These are phyloP conservation scores for Smutsia gigantea DNA, from an alignment of 2,797 vertebrate species.

Conservation along the genomic window DNA sequence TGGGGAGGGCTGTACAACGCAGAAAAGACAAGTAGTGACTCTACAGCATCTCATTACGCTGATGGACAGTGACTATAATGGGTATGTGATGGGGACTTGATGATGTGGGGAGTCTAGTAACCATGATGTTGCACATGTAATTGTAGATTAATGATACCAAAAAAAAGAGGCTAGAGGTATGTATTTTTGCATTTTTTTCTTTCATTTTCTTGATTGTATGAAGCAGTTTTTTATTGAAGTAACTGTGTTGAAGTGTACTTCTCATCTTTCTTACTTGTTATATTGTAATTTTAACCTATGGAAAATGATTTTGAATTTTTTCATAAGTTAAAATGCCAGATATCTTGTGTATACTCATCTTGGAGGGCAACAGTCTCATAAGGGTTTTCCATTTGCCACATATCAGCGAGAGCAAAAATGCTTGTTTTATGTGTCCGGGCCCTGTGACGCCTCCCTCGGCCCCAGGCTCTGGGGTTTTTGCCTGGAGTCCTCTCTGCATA, in stretches of 20 bases:
- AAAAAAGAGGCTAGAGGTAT: not conserved
- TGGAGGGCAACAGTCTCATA: not conserved
- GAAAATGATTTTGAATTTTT: not conserved
- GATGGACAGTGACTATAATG: too few species aligned
- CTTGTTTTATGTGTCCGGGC: fast-evolving
- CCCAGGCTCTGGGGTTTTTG: too few species aligned
- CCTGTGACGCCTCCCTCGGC: fast-evolving
- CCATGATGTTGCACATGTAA: too few species aligned
- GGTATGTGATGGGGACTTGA: too few species aligned
- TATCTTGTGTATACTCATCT: not conserved
- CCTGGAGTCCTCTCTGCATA: not conserved
- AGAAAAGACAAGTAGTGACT: too few species aligned
- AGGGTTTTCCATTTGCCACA: not conserved
- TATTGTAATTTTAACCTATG: not conserved
- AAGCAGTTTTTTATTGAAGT: not conserved
- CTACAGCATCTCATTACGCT: too few species aligned
- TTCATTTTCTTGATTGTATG: not conserved
- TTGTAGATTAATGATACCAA: not conserved
- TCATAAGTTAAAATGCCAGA: not conserved
- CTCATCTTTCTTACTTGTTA: not conserved
- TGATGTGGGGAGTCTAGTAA: too few species aligned
- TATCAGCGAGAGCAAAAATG: not conserved
- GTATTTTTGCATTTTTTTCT: not conserved
- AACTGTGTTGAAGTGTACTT: not conserved
- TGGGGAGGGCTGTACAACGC: too few species aligned